Evolutionary conservation across 2,888 invertebrate genomes (phyloP).

Genomic region (Melanchra persicariae): DNA sequence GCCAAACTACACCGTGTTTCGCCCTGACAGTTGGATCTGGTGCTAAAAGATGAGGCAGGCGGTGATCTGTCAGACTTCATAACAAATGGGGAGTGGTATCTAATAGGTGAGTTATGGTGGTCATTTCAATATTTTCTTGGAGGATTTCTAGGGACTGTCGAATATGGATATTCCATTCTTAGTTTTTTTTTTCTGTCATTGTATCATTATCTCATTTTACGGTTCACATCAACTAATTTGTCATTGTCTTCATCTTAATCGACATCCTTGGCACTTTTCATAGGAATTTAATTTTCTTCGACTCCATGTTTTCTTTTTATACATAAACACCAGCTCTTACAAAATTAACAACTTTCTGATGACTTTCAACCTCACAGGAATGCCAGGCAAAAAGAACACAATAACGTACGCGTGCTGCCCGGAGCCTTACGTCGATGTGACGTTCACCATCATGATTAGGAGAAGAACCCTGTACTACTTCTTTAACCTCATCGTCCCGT

Average conservation of each 20-base stretch:
- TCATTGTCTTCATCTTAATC: background rate
- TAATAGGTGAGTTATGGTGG: conserved; percentile 94
- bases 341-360: background rate
- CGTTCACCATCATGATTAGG: conserved; percentile 98
- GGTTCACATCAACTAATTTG: background rate
- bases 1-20: conserved; percentile 70
- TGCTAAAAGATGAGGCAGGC: conserved; percentile 97
- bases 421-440: conserved; percentile 98
- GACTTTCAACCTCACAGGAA: conserved; percentile 90
- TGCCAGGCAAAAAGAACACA: conserved; percentile 97
- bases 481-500: conserved; percentile 99
- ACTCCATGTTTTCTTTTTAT: background rate
- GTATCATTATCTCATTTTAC: background rate
- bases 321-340: background rate
- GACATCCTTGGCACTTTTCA: too few relatives aligned
- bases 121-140: background rate
- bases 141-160: conserved; percentile 4
- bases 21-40: conserved; percentile 96
- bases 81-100: conserved; percentile 99
- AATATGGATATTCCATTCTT: background rate
- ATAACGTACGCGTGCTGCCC: conserved; percentile 98
- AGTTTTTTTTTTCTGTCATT: background rate
- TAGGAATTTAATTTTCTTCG: background rate
- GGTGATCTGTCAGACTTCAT: conserved; percentile 99
- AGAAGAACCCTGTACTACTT: conserved; percentile 99